Evolutionary conservation across 2,888 invertebrate species (phyloP).

Genomic region (Serripes groenlandicus): DNA sequence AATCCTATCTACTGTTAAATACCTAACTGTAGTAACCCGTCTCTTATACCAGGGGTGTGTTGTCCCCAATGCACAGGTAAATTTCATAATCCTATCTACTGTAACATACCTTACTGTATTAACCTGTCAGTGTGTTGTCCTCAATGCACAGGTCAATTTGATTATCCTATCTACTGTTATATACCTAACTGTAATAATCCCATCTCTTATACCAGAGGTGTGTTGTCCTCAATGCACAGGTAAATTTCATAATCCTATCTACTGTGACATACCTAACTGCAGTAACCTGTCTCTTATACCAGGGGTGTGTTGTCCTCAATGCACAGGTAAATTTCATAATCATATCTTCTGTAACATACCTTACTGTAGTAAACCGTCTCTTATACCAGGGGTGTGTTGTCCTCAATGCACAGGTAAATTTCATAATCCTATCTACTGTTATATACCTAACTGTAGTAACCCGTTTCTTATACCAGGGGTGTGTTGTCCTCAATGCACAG

Average conservation of each 20-base stretch:
- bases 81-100: too few relatives aligned
- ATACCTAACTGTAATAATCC: too few relatives aligned
- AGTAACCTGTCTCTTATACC: conserved; percentile 70
- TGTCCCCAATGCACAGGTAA: conserved; percentile 79
- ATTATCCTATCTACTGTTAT: too few relatives aligned
- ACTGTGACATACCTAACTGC: conserved; percentile 63
- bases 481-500: too few relatives aligned
- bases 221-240: too few relatives aligned
- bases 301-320: conserved; percentile 80
- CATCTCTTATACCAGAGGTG: too few relatives aligned
- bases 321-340: too few relatives aligned
- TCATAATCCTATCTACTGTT: too few relatives aligned
- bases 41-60: conserved; percentile 75
- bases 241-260: too few relatives aligned
- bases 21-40: conserved; percentile 75
- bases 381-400: conserved; percentile 77
- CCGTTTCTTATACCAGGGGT: too few relatives aligned
- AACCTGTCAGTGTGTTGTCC: conserved; percentile 60
- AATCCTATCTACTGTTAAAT: conserved; percentile 69
- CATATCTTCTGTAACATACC: background rate
- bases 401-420: conserved; percentile 76
- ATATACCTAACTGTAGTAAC: too few relatives aligned
- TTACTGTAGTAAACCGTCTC: conserved; percentile 74
- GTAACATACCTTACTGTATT: conserved; percentile 62
- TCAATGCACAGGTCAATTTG: background rate